These are phyloP conservation scores for Rhyzopertha dominica DNA, from an alignment of 1,140 invertebrate species.

Conservation along the genomic window DNA sequence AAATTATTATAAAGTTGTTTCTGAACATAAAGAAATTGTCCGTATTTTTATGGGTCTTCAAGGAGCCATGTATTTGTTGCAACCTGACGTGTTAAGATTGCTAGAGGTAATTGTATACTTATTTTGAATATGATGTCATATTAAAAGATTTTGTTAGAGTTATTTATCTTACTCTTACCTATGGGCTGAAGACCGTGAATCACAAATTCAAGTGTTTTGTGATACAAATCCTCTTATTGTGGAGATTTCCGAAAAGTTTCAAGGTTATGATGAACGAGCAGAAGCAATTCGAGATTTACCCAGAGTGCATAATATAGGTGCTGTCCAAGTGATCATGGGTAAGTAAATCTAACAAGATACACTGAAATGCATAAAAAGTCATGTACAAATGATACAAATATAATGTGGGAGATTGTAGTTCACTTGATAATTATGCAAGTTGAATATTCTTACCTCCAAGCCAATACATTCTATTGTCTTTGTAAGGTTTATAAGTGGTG, in stretches of 20 bases:
- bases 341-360: too few species aligned
- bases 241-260: slow-evolving; percentile 68
- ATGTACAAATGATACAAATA: too few species aligned
- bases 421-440: too few species aligned
- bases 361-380: too few species aligned
- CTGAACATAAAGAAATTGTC: slow-evolving; percentile 75
- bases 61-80: slow-evolving; percentile 59
- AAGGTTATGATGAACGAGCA: slow-evolving; percentile 62
- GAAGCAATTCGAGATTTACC: slow-evolving; percentile 60
- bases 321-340: slow-evolving; percentile 65
- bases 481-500: too few species aligned
- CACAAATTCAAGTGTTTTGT: slow-evolving; percentile 64
- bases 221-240: slow-evolving; percentile 63
- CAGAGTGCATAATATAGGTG: slow-evolving; percentile 58
- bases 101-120: slow-evolving; percentile 42
- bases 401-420: too few species aligned
- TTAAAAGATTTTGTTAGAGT: slow-evolving; percentile 33
- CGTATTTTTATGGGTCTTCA: slow-evolving; percentile 66
- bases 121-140: not conserved
- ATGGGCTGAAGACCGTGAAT: slow-evolving; percentile 66
- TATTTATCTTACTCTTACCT: slow-evolving; percentile 59
- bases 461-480: too few species aligned
- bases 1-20: slow-evolving; percentile 68
- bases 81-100: slow-evolving; percentile 56
- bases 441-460: too few species aligned